A percentile compares a stretch with the other conserved stretches of the same genome.
Evolutionary conservation across 2,888 invertebrate genomes (phyloP).

Genomic region (Epinotia demarniana): DNA sequence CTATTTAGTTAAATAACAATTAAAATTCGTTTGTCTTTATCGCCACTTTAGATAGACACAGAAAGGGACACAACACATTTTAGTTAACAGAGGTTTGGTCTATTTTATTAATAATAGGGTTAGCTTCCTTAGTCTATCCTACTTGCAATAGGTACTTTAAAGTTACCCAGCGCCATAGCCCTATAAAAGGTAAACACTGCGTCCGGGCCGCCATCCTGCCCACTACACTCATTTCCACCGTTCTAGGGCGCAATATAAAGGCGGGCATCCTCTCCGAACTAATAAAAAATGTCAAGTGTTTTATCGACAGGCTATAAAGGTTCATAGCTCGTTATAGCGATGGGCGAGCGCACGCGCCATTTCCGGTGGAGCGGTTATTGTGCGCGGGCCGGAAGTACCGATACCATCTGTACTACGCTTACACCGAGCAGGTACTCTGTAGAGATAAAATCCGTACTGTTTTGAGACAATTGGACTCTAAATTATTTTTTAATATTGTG

Average conservation of each 20-base stretch:
- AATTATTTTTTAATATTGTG: no score
- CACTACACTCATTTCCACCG: conserved; percentile 34
- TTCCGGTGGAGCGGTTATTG: conserved; percentile 70
- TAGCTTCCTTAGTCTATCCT: neutral
- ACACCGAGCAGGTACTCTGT: conserved; percentile 51
- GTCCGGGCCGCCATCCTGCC: conserved; percentile 27
- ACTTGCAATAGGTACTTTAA: neutral
- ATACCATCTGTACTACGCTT: conserved; percentile 64
- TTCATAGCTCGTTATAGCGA: conserved; percentile 50
- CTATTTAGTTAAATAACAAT: no score
- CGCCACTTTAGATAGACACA: no score
- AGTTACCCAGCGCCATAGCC: neutral
- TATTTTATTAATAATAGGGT: neutral
- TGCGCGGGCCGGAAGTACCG: conserved; percentile 68
- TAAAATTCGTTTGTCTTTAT: no score
- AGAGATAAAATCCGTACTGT: conserved; percentile 20
- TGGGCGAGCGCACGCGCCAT: conserved; percentile 75
- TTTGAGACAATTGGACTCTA: neutral
- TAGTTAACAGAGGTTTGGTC: no score
- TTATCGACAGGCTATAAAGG: conserved; percentile 50
- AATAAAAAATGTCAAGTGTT: conserved; percentile 35
- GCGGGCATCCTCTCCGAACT: conserved; percentile 24
- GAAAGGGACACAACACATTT: no score
- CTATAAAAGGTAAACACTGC: conserved; percentile 25
- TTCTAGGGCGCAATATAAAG: conserved; percentile 22